A percentile compares a stretch with the other conserved stretches of the same genome.
Evolutionary conservation across 2,797 vertebrate species (phyloP).

Genomic region (Lophotriccus pileatus): DNA sequence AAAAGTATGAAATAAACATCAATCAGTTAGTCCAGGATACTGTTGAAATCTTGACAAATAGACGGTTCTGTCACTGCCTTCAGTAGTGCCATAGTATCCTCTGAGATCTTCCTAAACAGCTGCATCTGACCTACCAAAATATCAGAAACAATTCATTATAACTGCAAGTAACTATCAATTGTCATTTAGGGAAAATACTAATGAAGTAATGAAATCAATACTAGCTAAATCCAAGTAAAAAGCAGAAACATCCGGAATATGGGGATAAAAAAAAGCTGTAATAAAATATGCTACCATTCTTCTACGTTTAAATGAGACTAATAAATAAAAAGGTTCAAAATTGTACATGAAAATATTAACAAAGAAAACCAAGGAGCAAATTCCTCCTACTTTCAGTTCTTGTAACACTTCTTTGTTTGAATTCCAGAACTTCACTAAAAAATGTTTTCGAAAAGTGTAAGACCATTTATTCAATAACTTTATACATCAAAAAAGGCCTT

Average conservation of each 20-base stretch:
- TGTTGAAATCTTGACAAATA: slow-evolving; percentile 66
- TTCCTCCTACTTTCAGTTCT: not conserved
- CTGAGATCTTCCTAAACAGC: slow-evolving; percentile 51
- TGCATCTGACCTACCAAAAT: slow-evolving; percentile 55
- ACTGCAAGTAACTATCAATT: not conserved
- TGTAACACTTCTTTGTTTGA: not conserved
- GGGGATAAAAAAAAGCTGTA: not conserved
- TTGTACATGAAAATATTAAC: not conserved
- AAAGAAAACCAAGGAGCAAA: not conserved
- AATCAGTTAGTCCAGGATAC: slow-evolving; percentile 65
- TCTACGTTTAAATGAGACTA: not conserved
- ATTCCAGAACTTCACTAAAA: not conserved
- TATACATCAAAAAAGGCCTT: not conserved
- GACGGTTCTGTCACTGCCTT: slow-evolving; percentile 21
- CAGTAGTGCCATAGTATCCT: slow-evolving; percentile 44
- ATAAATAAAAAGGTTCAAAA: not conserved
- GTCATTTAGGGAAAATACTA: not conserved
- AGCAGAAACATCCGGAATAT: not conserved
- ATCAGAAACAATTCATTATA: not conserved
- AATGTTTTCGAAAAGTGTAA: accelerated
- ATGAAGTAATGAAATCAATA: not conserved
- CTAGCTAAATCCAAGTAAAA: not conserved
- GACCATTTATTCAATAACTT: not conserved
- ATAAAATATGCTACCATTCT: not conserved
- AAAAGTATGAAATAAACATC: not conserved